These are phyloP conservation scores for Idaea biselata DNA, from an alignment of 2,888 invertebrate species.

Conservation along the genomic window DNA sequence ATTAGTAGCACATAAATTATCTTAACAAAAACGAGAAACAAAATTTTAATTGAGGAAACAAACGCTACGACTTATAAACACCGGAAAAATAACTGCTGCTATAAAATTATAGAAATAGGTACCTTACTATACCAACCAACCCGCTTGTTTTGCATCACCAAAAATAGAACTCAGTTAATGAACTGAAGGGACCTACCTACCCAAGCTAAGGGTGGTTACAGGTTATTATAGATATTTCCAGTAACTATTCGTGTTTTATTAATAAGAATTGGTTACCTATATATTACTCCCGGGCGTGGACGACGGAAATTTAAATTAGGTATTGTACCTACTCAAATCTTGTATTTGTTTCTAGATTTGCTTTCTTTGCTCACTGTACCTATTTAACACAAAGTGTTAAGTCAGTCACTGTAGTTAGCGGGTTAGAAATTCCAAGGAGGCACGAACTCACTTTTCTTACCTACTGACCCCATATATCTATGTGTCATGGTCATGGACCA, in stretches of 20 bases:
- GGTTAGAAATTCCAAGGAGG: too few relatives aligned
- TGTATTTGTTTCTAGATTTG: too few relatives aligned
- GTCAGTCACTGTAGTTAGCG: too few relatives aligned
- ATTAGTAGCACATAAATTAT: too few relatives aligned
- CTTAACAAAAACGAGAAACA: constrained; percentile 3
- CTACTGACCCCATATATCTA: too few relatives aligned
- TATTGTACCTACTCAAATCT: too few relatives aligned
- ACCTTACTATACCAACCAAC: neutral
- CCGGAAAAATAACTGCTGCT: constrained; percentile 25
- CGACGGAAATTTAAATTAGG: too few relatives aligned
- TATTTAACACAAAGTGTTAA: too few relatives aligned
- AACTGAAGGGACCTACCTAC: constrained; percentile 13
- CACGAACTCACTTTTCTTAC: too few relatives aligned
- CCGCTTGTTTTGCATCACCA: constrained; percentile 2
- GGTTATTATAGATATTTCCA: neutral
- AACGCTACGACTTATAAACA: constrained; percentile 22
- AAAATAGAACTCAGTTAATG: constrained; percentile 20
- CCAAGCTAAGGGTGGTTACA: constrained; percentile 1
- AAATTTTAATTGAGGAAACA: constrained; percentile 22
- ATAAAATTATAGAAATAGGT: constrained; percentile 11
- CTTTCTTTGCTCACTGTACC: too few relatives aligned
- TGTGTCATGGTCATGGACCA: too few relatives aligned
- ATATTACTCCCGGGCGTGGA: too few relatives aligned
- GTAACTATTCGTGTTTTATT: neutral
- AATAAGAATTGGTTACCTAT: neutral